Evolutionary conservation across 2,113 vertebrate species (phyloP).

Genomic region (Natator depressus): DNA sequence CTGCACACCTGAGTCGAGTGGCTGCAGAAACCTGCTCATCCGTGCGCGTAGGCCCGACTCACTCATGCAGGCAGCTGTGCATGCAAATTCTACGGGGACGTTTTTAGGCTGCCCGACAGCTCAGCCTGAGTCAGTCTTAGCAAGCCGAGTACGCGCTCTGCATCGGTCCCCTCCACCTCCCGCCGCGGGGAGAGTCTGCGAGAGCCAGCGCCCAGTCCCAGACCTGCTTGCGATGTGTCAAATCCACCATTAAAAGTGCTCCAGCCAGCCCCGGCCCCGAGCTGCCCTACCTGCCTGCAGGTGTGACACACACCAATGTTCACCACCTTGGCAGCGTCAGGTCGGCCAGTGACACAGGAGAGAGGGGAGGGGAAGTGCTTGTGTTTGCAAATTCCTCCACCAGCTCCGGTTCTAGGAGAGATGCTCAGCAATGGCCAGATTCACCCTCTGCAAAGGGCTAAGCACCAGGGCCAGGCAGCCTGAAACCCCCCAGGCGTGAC

Average conservation of each 20-base stretch:
- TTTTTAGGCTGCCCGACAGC: background rate
- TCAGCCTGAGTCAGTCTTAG: background rate
- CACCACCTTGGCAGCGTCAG: background rate
- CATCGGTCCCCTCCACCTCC: rapidly evolving
- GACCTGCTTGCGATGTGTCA: rapidly evolving
- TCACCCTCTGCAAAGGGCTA: background rate
- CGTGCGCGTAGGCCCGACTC: rapidly evolving
- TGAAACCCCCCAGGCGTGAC: background rate
- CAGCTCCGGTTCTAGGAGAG: background rate
- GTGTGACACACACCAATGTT: background rate
- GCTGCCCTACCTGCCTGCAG: background rate
- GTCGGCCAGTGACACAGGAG: too few species aligned
- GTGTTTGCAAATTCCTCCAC: background rate
- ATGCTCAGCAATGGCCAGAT: background rate
- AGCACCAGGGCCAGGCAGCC: background rate
- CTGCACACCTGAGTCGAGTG: background rate
- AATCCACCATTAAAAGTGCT: background rate
- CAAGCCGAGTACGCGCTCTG: background rate
- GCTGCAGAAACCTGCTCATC: background rate
- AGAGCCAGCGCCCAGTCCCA: background rate
- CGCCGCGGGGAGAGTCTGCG: background rate
- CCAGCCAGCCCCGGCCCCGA: rapidly evolving
- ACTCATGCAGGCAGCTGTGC: rapidly evolving
- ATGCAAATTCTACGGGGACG: rapidly evolving
- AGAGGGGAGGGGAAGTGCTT: background rate